These are phyloP conservation scores for Heteronetta atricapilla DNA, from an alignment of 2,113 vertebrate species.

Conservation along the genomic window DNA sequence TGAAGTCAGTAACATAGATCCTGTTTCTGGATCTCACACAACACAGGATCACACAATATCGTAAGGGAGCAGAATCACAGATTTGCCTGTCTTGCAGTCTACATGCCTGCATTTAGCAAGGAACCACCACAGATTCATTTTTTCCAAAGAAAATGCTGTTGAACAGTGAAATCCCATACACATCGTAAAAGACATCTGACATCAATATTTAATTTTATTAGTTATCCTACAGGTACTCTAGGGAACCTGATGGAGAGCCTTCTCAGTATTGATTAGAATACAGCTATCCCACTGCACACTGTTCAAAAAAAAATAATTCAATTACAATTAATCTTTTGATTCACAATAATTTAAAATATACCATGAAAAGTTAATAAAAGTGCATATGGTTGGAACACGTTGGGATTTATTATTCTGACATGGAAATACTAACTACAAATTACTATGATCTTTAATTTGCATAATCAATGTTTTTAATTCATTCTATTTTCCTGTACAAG, in stretches of 20 bases:
- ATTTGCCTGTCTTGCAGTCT: not conserved
- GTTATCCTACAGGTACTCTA: conserved; percentile 64
- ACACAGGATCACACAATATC: too few species aligned
- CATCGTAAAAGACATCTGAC: conserved; percentile 60
- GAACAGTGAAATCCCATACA: conserved; percentile 24
- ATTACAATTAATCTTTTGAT: conserved; percentile 64
- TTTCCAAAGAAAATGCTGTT: conserved; percentile 12
- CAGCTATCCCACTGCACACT: conserved; percentile 51
- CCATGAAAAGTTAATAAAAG: conserved; percentile 38
- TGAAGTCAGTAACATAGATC: not conserved
- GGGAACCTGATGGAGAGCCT: conserved; percentile 54
- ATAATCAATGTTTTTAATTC: not conserved
- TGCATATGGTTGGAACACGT: not conserved
- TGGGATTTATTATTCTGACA: not conserved
- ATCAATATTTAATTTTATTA: conserved; percentile 78
- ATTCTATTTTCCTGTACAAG: not conserved
- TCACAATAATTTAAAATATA: conserved; percentile 58
- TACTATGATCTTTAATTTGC: not conserved
- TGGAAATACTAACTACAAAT: not conserved
- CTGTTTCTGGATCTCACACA: not conserved
- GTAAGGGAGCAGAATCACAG: not conserved
- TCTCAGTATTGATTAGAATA: conserved; percentile 61
- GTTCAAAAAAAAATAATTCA: conserved; percentile 61
- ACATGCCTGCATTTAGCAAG: not conserved
- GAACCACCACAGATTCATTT: not conserved